These are phyloP conservation scores for Polydrusus pterygomalis DNA, from an alignment of 2,888 invertebrate species.

Conservation along the genomic window DNA sequence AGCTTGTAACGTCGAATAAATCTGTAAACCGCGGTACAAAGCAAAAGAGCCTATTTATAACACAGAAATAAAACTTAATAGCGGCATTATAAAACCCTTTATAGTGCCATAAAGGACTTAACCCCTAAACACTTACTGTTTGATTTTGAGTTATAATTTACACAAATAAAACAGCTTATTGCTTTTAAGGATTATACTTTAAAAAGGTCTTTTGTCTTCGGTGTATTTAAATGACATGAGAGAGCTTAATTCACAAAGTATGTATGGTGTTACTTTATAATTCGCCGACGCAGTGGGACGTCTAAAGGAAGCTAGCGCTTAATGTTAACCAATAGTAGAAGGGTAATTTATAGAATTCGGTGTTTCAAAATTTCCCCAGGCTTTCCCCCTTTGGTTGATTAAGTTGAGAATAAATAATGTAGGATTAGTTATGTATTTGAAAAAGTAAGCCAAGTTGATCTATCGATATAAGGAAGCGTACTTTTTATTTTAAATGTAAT, in stretches of 20 bases:
- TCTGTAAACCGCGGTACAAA: constrained; percentile 36
- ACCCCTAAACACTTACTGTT: constrained; percentile 24
- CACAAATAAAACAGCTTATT: constrained; percentile 32
- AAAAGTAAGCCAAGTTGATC: too few relatives aligned
- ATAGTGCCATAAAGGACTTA: constrained; percentile 31
- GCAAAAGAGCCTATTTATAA: constrained; percentile 23
- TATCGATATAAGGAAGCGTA: too few relatives aligned
- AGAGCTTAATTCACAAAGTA: background rate
- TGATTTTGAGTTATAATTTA: constrained; percentile 25
- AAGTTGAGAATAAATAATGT: too few relatives aligned
- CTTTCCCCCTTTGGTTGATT: too few relatives aligned
- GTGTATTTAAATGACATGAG: background rate
- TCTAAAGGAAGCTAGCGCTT: background rate
- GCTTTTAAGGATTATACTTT: constrained; percentile 20
- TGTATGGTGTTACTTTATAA: background rate
- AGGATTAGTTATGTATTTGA: too few relatives aligned
- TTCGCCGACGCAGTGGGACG: constrained; percentile 1
- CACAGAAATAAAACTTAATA: constrained; percentile 33
- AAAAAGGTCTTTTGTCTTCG: constrained; percentile 18
- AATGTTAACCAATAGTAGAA: background rate
- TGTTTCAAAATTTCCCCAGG: too few relatives aligned
- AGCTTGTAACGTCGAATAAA: constrained; percentile 43
- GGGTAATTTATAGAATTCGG: background rate
- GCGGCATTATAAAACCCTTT: constrained; percentile 20
- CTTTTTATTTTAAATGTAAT: too few relatives aligned